Percentiles rank a stretch among this genome's conserved stretches.
These are phyloP conservation scores for Dinocampus coccinellae DNA, from an alignment of 2,888 invertebrate species.

Conservation along the genomic window DNA sequence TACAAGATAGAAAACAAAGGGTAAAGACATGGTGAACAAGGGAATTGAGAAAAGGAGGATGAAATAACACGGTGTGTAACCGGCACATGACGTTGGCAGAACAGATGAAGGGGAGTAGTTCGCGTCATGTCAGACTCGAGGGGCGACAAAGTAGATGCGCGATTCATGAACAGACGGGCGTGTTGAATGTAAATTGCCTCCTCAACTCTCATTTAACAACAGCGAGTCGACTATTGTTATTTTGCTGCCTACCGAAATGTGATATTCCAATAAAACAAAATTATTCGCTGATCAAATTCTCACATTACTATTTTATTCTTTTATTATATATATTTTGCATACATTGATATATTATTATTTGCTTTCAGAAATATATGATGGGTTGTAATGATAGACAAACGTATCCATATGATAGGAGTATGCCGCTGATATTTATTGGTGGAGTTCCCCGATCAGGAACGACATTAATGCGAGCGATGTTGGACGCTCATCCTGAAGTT, in stretches of 20 bases:
- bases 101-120: conserved; percentile 6
- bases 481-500: conserved; percentile 97
- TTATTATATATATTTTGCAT: neutral
- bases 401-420: conserved; percentile 85
- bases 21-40: neutral
- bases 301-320: no score
- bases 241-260: neutral
- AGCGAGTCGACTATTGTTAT: neutral
- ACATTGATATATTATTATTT: neutral
- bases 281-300: no score
- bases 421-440: conserved; percentile 97
- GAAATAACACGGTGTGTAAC: conserved; percentile 7
- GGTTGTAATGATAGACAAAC: conserved; percentile 75
- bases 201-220: neutral
- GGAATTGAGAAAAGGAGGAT: neutral
- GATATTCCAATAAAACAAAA: neutral
- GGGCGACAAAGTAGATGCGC: neutral
- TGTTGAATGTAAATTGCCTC: neutral
- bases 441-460: conserved; percentile 98
- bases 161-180: neutral
- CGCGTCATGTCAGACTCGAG: neutral
- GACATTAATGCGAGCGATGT: conserved; percentile 96
- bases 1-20: neutral
- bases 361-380: conserved; percentile 74
- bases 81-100: neutral